Percentiles rank a stretch among this genome's conserved stretches.
Conservation (phyloP, 2,888 invertebrate genomes). For the Laothoe populi region DNA sequence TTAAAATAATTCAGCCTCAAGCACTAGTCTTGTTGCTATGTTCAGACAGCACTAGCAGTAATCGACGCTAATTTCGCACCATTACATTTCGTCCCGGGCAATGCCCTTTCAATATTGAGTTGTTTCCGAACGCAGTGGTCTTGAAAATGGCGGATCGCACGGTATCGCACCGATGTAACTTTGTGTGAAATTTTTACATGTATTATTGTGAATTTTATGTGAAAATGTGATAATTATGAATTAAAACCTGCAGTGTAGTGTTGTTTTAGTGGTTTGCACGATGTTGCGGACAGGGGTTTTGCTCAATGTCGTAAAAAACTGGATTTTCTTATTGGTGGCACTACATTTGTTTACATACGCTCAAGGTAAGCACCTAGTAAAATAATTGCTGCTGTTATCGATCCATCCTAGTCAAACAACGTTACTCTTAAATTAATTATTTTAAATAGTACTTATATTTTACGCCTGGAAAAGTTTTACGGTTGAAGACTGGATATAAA, state of each 20-base stretch:
- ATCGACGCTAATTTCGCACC: constrained; percentile 49
- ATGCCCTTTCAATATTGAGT: constrained; percentile 81
- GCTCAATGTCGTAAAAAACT: constrained; percentile 76
- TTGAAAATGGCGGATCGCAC: constrained; percentile 74
- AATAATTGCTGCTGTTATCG: constrained; percentile 74
- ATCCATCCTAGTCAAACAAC: constrained; percentile 48
- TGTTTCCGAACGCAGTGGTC: constrained; percentile 70
- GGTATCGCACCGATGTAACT: constrained; percentile 47
- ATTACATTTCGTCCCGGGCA: constrained; percentile 64
- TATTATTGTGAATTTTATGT: constrained; percentile 68
- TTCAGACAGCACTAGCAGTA: constrained; percentile 46
- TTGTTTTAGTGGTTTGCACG: constrained; percentile 64
- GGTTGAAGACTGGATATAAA: background rate
- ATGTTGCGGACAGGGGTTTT: constrained; percentile 81
- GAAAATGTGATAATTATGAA: constrained; percentile 83
- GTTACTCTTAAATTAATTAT: constrained; percentile 8
- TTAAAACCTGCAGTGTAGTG: constrained; percentile 77
- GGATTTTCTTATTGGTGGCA: constrained; percentile 78
- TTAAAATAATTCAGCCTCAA: background rate
- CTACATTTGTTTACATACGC: constrained; percentile 82
- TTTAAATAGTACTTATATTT: background rate
- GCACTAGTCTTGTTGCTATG: constrained; percentile 45
- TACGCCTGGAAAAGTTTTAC: background rate
- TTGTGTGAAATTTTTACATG: constrained; percentile 53
- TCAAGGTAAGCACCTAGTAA: constrained; percentile 78